phyloP scores from a whole-genome alignment of 2,888 invertebrate species.

The Ochropleura leucogaster region DNA sequence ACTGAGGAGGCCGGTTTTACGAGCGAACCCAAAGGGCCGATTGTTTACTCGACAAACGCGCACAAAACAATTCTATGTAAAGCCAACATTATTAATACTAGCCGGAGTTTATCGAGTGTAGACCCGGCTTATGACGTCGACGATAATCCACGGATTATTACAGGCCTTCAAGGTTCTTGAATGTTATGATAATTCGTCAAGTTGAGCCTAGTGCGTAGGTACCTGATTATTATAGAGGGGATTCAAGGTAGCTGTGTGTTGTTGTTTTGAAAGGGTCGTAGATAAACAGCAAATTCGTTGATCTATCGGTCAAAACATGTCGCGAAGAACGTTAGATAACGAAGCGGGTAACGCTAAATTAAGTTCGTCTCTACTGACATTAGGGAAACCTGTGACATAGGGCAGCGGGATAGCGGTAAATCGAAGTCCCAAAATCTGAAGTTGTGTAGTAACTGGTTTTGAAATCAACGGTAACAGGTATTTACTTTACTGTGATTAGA shows the following conservation, averaged over 20 bases:
- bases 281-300: background rate
- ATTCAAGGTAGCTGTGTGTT: background rate
- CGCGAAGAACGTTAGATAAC: background rate
- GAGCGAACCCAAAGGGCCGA: conserved; percentile 60
- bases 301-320: background rate
- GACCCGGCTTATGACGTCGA: conserved; percentile 49
- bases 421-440: background rate
- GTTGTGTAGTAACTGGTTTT: background rate
- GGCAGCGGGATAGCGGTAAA: too few relatives aligned
- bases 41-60: conserved; percentile 60
- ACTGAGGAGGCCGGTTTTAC: conserved; percentile 57
- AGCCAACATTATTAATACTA: conserved; percentile 65
- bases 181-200: conserved; percentile 43
- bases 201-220: conserved; percentile 13
- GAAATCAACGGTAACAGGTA: background rate
- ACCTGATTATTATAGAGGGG: background rate
- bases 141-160: conserved; percentile 53
- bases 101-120: conserved; percentile 57
- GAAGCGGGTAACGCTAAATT: background rate
- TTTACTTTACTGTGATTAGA: background rate
- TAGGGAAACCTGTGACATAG: background rate
- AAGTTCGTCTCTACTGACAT: background rate
- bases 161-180: conserved; percentile 42
- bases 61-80: conserved; percentile 60
- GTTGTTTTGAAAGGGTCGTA: background rate